Percentiles rank a stretch among this genome's conserved stretches.
These are phyloP conservation scores for Agrilus cyanescens DNA, from an alignment of 2,888 invertebrate genomes.

Conservation along the genomic window DNA sequence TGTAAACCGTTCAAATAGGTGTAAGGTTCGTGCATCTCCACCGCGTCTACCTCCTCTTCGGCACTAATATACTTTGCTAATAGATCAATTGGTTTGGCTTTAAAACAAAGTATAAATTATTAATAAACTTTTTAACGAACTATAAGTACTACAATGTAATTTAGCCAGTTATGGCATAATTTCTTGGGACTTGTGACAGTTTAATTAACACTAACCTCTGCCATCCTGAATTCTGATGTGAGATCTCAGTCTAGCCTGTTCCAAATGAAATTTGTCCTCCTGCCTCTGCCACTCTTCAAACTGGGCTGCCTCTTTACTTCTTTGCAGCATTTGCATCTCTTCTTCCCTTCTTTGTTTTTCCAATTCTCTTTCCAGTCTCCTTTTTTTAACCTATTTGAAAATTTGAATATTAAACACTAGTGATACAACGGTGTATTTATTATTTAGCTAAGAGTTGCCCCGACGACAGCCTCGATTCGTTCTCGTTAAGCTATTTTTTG, in stretches of 20 bases:
- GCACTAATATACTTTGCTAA: conserved; percentile 92
- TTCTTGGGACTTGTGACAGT: too few relatives aligned
- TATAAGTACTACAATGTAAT: too few relatives aligned
- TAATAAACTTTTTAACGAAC: too few relatives aligned
- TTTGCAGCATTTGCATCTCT: conserved; percentile 72
- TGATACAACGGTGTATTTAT: background rate
- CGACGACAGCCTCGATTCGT: too few relatives aligned
- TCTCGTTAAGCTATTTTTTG: too few relatives aligned
- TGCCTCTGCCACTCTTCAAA: conserved; percentile 90
- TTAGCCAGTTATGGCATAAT: too few relatives aligned
- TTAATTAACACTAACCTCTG: conserved; percentile 41
- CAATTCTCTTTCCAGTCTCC: conserved; percentile 77
- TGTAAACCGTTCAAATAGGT: conserved; percentile 86
- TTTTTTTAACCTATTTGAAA: conserved; percentile 61
- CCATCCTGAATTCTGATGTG: conserved; percentile 94
- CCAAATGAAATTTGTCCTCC: conserved; percentile 95
- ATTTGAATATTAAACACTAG: conserved; percentile 4
- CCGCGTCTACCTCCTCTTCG: conserved; percentile 78
- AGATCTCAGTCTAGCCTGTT: conserved; percentile 88
- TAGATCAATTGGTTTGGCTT: conserved; percentile 94
- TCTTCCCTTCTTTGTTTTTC: conserved; percentile 74
- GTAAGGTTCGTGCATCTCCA: conserved; percentile 98
- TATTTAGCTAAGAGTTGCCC: too few relatives aligned
- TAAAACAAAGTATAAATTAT: background rate
- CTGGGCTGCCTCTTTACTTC: conserved; percentile 82